Base-by-base conservation (phyloP, 1,140 invertebrate species). In the Papilio glaucus region DNA sequence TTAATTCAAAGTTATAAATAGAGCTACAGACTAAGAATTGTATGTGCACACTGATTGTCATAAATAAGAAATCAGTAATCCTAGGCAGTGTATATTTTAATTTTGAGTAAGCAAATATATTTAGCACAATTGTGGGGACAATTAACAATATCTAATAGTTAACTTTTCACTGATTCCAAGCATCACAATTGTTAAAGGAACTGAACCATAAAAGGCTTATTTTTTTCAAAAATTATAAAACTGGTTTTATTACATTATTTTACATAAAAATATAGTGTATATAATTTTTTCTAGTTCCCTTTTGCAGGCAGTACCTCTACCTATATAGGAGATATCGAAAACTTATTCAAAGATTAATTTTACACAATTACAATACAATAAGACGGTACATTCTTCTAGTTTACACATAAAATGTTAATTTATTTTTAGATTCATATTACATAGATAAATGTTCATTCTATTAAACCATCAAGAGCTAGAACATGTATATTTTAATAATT, bases 171-270 rank as follows among this genome's bases (percentile, higher is more conserved):
- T 53, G n/a, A 69, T 69, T 15, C 15, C 41, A 49, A 33, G 26
- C 41, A 69, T 69, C 67, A 69, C 67, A 69, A 69, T 69, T 29
- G 45, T 39, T 42, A 67, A 24, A 69, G 67, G 67, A 69, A 69
- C 67, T 69, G 42, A 69, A 69, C 67, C 67, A 49, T 33, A 13
- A 18, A 49, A 53, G 67, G 67, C 67, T 12, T 38, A 63, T 57
- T 21, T 53, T 21, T 21, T 10, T 39, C 21, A 24, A 24, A 57
- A 57, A 24, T 24, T 24, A 53, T 24, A 53, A 53, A 53, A 53
- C 21, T 24, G n/a, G 42, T 45, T 45, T 6, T n/a, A 45, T 45
- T 33, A 33, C 29, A 24, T 26, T 53, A 24, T 26, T 53, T 53
- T 21, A 26, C 9, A 57, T 57, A 57, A 33, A 33, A 57, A 57